phyloP scores from a whole-genome alignment of 2,888 invertebrate species.

The Agrochola macilenta region DNA sequence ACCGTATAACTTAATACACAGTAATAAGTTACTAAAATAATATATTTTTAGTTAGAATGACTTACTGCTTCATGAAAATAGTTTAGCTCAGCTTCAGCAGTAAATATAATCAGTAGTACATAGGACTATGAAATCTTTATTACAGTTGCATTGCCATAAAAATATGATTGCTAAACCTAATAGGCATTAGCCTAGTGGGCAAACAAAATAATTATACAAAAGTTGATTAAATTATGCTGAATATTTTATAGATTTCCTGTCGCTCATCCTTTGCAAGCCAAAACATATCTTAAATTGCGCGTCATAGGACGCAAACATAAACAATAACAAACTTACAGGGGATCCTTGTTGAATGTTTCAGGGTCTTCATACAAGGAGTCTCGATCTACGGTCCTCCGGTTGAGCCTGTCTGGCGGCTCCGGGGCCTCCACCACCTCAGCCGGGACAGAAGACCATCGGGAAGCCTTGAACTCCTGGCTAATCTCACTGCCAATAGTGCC shows the following conservation, averaged over 20 bases:
- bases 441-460: conserved; percentile 51
- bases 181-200: no score
- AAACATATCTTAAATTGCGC: neutral
- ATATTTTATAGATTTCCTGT: neutral
- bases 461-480: conserved; percentile 55
- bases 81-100: conserved; percentile 28
- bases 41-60: no score
- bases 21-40: no score
- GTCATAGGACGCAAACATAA: conserved; percentile 31
- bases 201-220: neutral
- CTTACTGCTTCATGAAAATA: neutral
- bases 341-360: conserved; percentile 43
- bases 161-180: neutral
- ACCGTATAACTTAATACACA: no score
- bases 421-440: conserved; percentile 35
- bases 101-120: neutral
- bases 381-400: conserved; percentile 45
- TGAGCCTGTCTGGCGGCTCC: conserved; percentile 51
- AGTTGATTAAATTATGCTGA: neutral
- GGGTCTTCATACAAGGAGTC: conserved; percentile 62
- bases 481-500: conserved; percentile 57
- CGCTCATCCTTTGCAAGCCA: neutral
- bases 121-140: conserved; percentile 20
- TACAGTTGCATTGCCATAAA: conserved; percentile 29
- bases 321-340: conserved; percentile 60